These are phyloP conservation scores for Aspidiotus rigidus DNA, from an alignment of 2,888 invertebrate species.

Conservation along the genomic window DNA sequence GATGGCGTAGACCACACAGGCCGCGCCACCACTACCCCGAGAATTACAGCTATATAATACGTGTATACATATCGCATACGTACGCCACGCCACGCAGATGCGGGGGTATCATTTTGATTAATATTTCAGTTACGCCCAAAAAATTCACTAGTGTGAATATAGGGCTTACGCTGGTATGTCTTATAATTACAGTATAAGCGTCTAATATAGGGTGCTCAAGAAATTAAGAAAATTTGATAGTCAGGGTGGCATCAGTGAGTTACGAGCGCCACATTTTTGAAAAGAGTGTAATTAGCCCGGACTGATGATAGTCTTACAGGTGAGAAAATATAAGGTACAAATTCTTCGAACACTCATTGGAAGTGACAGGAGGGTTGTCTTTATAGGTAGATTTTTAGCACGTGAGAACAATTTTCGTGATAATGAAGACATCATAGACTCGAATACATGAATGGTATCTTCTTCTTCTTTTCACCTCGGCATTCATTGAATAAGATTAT, in stretches of 20 bases:
- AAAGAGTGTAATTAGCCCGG: background rate
- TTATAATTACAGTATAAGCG: background rate
- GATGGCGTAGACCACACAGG: constrained; percentile 25
- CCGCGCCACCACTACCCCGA: constrained; percentile 25
- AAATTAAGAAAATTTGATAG: background rate
- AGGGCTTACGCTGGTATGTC: constrained; percentile 3
- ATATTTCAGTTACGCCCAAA: constrained; percentile 28
- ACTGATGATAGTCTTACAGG: background rate
- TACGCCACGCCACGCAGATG: constrained; percentile 1
- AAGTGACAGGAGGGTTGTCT: background rate
- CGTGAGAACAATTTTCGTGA: no score
- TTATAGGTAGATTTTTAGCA: no score
- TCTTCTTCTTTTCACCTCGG: no score
- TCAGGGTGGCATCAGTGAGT: background rate
- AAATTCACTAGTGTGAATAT: constrained; percentile 27
- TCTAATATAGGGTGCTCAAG: constrained; percentile 1
- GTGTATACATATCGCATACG: background rate
- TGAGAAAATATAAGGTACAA: background rate
- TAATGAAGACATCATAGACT: no score
- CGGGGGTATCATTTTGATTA: constrained; percentile 23
- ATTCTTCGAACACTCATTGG: background rate
- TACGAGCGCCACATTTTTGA: no score
- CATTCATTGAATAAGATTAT: no score
- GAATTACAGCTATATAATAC: background rate
- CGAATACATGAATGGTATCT: no score